phyloP scores from a whole-genome alignment of 2,888 invertebrate species.

The Tipula lateralis region DNA sequence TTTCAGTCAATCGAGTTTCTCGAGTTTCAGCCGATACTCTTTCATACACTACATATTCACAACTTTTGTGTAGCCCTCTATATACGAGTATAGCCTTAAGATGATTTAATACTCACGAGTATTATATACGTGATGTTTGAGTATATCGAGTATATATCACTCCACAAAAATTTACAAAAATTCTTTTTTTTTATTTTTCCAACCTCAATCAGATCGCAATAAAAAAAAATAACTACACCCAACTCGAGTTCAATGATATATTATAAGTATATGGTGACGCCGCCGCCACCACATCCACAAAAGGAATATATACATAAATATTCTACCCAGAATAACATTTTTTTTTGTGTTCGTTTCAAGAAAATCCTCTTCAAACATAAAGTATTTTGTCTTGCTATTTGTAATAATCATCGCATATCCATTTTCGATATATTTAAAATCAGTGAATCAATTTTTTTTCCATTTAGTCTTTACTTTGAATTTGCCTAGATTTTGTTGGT shows the following conservation, averaged over 20 bases:
- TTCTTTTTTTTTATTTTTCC: no score
- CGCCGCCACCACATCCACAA: not conserved
- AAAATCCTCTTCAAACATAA: not conserved
- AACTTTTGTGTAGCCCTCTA: no score
- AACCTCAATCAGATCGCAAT: not conserved
- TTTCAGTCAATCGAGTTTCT: no score
- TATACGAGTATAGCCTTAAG: no score
- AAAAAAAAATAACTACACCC: not conserved
- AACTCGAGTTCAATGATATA: not conserved
- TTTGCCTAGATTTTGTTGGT: not conserved
- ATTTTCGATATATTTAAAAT: not conserved
- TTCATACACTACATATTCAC: no score
- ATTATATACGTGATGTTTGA: no score
- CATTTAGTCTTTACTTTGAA: not conserved
- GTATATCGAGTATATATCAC: no score
- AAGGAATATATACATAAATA: not conserved
- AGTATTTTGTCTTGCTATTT: not conserved
- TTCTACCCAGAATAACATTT: no score
- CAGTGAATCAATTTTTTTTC: not conserved
- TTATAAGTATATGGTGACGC: not conserved
- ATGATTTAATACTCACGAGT: no score
- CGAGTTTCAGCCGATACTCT: no score
- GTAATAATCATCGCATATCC: not conserved
- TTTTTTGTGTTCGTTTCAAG: not conserved
- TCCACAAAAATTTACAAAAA: no score